Base-by-base conservation (phyloP, 2,113 vertebrate genomes). In the Lycocorax pyrrhopterus region DNA sequence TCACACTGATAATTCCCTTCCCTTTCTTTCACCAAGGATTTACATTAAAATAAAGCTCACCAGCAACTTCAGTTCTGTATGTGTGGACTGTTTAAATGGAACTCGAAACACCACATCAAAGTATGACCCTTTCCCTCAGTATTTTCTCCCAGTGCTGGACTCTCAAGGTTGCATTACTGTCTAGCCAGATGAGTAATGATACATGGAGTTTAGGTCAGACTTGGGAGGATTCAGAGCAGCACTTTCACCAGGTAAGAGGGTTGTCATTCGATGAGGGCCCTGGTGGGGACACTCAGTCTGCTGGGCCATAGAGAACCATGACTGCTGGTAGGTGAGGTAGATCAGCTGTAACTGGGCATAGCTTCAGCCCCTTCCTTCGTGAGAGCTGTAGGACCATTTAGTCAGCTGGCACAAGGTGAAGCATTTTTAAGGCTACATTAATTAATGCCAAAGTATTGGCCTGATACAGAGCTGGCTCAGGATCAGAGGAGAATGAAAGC, bases 381-480 rank as follows among this genome's bases (percentile, higher is more conserved):
- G 66, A 84, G n/a, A 88, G 19, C 46, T 77, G 10, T 10, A 14
- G 35, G 33, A 46, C 0, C 6, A 21, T 63, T 81, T 47, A 81
- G 33, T 43, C 64, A 81, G 51, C n/a, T 92, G 77, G 56, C 37
- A 71, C 7, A 72, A 89, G 69, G 56, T 84, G 33, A n/a, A 87
- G 25, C 9, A 47, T 68, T 93, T 92, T 87, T 78, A 82, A 83
- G 39, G n/a, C 33, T 78, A 32, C 17, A 4, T 71, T 86, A 77
- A 83, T 86, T 89, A 55, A 60, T 81, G 64, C 37, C 86, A 84
- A 86, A 89, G 69, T 86, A 47, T 55, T 86, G 76, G 55, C 76
- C 47, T 78, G 55, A 66, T 92, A 60, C 49, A 92, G 46, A 85
- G 3, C 63, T 97, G 79, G 72, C 83, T 84, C 8, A 44, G 32